Base-by-base conservation (phyloP, 2,797 vertebrate species). In the Australoheros facetus region DNA sequence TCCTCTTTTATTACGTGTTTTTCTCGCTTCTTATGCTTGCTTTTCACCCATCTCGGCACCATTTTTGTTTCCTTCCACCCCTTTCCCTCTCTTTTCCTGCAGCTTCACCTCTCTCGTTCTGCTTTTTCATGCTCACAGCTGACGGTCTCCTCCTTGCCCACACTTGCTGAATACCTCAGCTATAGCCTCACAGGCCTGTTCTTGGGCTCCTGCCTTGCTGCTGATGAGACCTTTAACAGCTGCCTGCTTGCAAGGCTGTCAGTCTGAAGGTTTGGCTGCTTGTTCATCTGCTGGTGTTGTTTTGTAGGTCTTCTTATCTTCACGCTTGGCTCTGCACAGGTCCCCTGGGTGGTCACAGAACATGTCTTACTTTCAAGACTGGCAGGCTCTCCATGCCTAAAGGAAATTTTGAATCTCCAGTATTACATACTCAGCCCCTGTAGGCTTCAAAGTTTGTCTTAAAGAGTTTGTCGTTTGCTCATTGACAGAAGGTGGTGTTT, bases 141-240 rank as follows among this genome's bases (percentile, higher is more conserved):
- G 86, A 56, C 85, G 42, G 79, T 71, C 59, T 16, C 30, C 71
- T 69, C 78, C 75, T 60, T 92, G 92, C 75, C 91, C 87, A 85
- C 91, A 92, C 92, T 90, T 89, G 92, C 86, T 73, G 86, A 90
- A 93, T 90, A 90, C 92, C 92, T 21, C 71, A 87, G 86, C 83
- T 62, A 0, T 26, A n/a, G 62, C 79, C 84, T 87, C 78, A 62
- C 81, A 81, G 76, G 81, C 73, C 73, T 72, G 84, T 54, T 87
- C 37, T 55, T 77, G 48, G 73, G 74, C 76, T 73, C 78, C 77
- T 70, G 72, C 77, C 74, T 71, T 28, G 73, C 48, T 83, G 80
- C 81, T 17, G 73, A 72, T 86, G 83, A 87, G 66, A 55, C 80
- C 66, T 75, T 45, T 45, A 71, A 17, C 85, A 80, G 80, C 84